These are phyloP conservation scores for Nesometra sesokonis DNA, from an alignment of 35 echinoderm and acorn worm genomes.

Conservation along the genomic window DNA sequence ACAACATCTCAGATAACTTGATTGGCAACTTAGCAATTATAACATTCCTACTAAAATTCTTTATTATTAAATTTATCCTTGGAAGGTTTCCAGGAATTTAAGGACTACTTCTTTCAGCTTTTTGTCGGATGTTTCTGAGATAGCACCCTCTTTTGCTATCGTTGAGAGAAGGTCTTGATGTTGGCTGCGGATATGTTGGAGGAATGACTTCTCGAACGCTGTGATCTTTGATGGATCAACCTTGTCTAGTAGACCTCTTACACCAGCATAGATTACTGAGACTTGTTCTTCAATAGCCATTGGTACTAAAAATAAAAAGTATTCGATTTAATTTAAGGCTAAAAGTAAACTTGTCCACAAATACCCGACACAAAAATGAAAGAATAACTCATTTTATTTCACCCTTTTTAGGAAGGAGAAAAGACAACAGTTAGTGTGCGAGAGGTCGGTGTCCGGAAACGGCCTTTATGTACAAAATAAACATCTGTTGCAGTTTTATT, in stretches of 20 bases:
- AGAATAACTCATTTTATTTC: no score
- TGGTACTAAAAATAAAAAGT: conserved; percentile 42
- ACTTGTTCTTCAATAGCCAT: conserved; percentile 99
- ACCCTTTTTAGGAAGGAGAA: no score
- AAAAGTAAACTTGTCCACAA: no score
- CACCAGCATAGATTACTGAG: conserved; percentile 90
- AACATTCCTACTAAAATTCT: background rate
- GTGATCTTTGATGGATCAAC: conserved; percentile 84
- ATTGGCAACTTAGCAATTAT: background rate
- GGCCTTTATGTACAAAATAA: no score
- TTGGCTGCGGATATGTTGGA: conserved; percentile 70
- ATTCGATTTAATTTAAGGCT: background rate
- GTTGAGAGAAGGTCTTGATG: conserved; percentile 59
- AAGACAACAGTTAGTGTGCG: no score
- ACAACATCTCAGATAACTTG: background rate
- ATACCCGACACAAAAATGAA: no score
- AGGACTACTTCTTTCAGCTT: conserved; percentile 71
- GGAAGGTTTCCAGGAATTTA: conserved; percentile 90
- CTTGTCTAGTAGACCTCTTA: conserved; percentile 90
- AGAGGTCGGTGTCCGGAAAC: no score
- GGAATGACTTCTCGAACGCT: conserved; percentile 68
- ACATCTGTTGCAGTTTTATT: no score
- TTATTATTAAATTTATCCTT: conserved; percentile 28
- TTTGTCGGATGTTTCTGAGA: conserved; percentile 55
- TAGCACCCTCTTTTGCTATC: conserved; percentile 56